These are phyloP conservation scores for Rhopalosiphum nymphaeae DNA, from an alignment of 2,888 invertebrate genomes.

Conservation along the genomic window DNA sequence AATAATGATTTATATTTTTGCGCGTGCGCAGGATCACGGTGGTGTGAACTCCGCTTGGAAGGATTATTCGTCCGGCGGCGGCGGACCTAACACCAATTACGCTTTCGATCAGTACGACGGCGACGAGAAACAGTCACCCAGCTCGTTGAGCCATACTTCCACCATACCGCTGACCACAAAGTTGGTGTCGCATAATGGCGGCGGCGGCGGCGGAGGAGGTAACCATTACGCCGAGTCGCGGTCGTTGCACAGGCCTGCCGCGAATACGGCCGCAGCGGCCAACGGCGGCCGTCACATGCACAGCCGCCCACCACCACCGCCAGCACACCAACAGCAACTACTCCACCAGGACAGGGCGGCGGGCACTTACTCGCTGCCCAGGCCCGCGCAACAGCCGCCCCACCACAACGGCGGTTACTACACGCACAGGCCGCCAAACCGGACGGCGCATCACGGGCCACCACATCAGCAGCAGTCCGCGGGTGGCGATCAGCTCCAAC, in stretches of 20 bases:
- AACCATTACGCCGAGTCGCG: constrained; percentile 75
- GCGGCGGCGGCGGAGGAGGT: constrained; percentile 69
- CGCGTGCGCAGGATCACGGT: constrained; percentile 79
- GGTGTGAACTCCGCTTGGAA: constrained; percentile 90
- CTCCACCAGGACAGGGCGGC: constrained; percentile 70
- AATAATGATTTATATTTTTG: neutral
- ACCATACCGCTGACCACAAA: constrained; percentile 68
- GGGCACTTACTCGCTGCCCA: constrained; percentile 82
- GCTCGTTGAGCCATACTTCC: constrained; percentile 67
- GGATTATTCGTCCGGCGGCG: constrained; percentile 85
- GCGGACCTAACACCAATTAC: constrained; percentile 75
- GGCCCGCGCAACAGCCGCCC: constrained; percentile 72
- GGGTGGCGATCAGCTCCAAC: constrained; percentile 69
- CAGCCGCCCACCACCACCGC: constrained; percentile 62
- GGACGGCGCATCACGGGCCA: constrained; percentile 66
- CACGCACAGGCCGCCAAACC: constrained; percentile 70
- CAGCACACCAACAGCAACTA: constrained; percentile 34
- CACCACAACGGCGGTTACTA: constrained; percentile 69
- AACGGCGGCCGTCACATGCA: constrained; percentile 68
- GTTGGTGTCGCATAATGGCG: constrained; percentile 68
- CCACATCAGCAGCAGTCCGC: constrained; percentile 71
- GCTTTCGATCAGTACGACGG: constrained; percentile 89
- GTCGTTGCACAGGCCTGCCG: constrained; percentile 75
- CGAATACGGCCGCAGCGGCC: constrained; percentile 68
- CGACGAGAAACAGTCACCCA: constrained; percentile 74